Evolutionary conservation across 1,140 invertebrate genomes (phyloP), one percentile per base, ranked within the genome.

Genomic region (Gerris buenoi): DNA sequence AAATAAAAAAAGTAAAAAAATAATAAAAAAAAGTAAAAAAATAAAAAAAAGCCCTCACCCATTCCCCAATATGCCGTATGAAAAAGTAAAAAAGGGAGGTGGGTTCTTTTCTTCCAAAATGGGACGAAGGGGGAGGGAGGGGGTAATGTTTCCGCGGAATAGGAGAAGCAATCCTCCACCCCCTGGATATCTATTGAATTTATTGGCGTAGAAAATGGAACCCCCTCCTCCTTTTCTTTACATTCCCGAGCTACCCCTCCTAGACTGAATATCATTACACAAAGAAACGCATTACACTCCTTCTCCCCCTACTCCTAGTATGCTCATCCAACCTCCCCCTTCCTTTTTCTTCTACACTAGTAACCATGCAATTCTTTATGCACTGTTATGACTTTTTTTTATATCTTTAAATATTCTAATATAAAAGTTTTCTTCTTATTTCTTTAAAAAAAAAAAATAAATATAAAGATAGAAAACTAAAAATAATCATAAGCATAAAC

Each of bases 131-230:
- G 56, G 46, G 56, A 64, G 27, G 65, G 25, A 26, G 15, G 66
- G 33, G 29, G 65, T 22, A 26, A 64, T 67, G 28, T 27, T 27
- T 26, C 23, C 61, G 26, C 1, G 67, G 63, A 25, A 10, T 26
- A 57, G 65, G 58, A 29, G 56, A 25, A 59, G 59, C 29, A 33
- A 69, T 58, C 66, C 65, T 66, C 61, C 66, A 46, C 66, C 65
- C 68, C 61, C 66, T 63, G 68, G 65, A 65, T 69, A 69, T 69
- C 68, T 69, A 69, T 69, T 67, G 68, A 69, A 69, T 69, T 69
- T 69, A 69, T 69, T 69, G 68, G 68, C 58, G 68, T 33, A 58
- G 68, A 65, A 66, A 68, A 68, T 68, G 68, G 68, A 68, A 68
- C 64, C 22, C 22, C 28, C 33, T 18, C 33, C 33, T 46, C 18